Conservation (phyloP, 2,113 vertebrate genomes). For the Petromus typicus region DNA sequence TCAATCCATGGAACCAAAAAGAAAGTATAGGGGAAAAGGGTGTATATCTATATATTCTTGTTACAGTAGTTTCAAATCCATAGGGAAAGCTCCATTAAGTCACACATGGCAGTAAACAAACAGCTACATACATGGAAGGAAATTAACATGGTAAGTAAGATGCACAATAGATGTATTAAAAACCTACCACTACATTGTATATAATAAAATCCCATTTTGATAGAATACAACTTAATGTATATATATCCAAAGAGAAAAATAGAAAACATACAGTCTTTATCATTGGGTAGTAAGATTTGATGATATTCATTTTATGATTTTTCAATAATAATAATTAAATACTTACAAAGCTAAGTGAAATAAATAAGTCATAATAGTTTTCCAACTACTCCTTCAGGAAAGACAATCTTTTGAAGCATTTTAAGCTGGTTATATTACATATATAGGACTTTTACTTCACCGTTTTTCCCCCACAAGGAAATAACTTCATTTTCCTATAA, state of each 20-base stretch:
- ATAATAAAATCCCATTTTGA: not conserved
- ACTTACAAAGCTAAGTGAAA: slow-evolving; percentile 43
- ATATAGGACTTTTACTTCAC: not conserved
- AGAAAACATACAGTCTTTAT: slow-evolving; percentile 1
- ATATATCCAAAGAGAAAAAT: not conserved
- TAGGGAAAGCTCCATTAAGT: not conserved
- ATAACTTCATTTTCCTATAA: slow-evolving; percentile 53
- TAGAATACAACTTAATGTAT: slow-evolving; percentile 14
- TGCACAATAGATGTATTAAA: not conserved
- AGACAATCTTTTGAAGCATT: slow-evolving; percentile 21
- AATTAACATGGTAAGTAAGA: not conserved
- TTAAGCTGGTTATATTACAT: slow-evolving; percentile 49
- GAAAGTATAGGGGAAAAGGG: not conserved
- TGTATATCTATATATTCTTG: not conserved
- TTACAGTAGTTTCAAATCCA: not conserved
- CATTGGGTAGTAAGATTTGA: slow-evolving; percentile 2
- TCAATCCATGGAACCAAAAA: not conserved
- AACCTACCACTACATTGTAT: not conserved
- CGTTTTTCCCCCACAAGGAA: not conserved
- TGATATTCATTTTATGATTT: slow-evolving; percentile 37
- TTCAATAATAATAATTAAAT: slow-evolving; percentile 26
- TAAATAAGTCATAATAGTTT: slow-evolving; percentile 47
- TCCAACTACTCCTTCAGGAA: slow-evolving; percentile 27
- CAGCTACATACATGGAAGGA: not conserved
- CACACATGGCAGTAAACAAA: not conserved